These are phyloP conservation scores for Malurus melanocephalus DNA, from an alignment of 2,113 vertebrate genomes.

Conservation along the genomic window DNA sequence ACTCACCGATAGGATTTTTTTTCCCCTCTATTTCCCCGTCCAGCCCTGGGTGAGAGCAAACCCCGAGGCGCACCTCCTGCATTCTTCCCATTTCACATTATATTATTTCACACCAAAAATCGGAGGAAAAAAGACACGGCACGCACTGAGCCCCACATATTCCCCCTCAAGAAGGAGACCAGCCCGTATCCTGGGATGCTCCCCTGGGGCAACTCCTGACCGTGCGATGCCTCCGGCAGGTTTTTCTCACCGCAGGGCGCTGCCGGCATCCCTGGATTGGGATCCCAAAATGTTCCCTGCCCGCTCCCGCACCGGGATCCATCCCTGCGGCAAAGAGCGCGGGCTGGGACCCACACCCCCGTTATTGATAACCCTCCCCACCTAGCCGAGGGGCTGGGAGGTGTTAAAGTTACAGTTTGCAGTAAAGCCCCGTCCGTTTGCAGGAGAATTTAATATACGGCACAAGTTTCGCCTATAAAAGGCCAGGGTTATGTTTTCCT, in stretches of 20 bases:
- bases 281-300: too few species aligned
- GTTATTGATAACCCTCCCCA: conserved; percentile 40
- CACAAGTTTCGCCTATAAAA: conserved; percentile 73
- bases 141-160: rapidly evolving
- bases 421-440: conserved; percentile 62
- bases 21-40: rapidly evolving
- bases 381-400: conserved; percentile 53
- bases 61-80: too few species aligned
- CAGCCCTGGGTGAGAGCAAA: not conserved
- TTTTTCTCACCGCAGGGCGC: not conserved
- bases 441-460: conserved; percentile 71
- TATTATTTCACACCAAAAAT: not conserved
- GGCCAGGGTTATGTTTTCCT: conserved; percentile 57
- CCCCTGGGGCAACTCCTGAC: not conserved
- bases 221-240: too few species aligned
- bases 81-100: rapidly evolving
- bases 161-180: not conserved
- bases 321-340: not conserved
- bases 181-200: rapidly evolving
- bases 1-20: not conserved
- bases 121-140: rapidly evolving
- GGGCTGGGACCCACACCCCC: not conserved
- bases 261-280: not conserved
- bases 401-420: conserved; percentile 66
- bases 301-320: not conserved